These are phyloP conservation scores for Lasioglossum baleicum DNA, from an alignment of 1,140 invertebrate species.

Conservation along the genomic window DNA sequence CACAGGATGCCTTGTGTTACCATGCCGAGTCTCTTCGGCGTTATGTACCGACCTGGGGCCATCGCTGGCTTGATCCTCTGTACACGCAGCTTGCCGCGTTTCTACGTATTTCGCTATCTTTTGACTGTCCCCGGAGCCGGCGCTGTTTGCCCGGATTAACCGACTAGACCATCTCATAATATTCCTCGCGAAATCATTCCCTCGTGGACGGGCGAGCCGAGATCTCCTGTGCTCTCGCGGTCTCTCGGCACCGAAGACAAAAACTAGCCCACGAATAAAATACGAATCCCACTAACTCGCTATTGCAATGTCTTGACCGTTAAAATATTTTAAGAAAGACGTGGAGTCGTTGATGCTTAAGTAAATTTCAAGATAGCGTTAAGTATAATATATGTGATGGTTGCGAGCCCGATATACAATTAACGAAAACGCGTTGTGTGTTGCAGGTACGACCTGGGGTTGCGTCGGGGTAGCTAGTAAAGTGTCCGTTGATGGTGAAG, in stretches of 20 bases:
- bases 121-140: slow-evolving; percentile 54
- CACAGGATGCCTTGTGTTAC: slow-evolving; percentile 67
- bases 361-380: no score
- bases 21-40: slow-evolving; percentile 50
- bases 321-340: no score
- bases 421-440: slow-evolving; percentile 18
- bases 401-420: not conserved
- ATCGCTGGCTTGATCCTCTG: slow-evolving; percentile 61
- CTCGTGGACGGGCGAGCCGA: not conserved
- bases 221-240: no score
- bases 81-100: slow-evolving; percentile 75
- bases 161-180: slow-evolving; percentile 58
- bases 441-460: slow-evolving; percentile 78
- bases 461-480: slow-evolving; percentile 76
- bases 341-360: no score
- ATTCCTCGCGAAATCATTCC: slow-evolving; percentile 44
- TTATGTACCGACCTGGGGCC: slow-evolving; percentile 57
- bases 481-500: slow-evolving; percentile 64
- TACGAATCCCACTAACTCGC: no score
- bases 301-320: no score
- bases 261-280: no score
- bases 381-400: no score
- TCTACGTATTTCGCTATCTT: slow-evolving; percentile 71
- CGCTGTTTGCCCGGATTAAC: slow-evolving; percentile 73
- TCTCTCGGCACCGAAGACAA: no score